Evolutionary conservation across 2,888 invertebrate species (phyloP), one percentile per base, ranked within the genome.

Genomic region (Agrochola lota): DNA sequence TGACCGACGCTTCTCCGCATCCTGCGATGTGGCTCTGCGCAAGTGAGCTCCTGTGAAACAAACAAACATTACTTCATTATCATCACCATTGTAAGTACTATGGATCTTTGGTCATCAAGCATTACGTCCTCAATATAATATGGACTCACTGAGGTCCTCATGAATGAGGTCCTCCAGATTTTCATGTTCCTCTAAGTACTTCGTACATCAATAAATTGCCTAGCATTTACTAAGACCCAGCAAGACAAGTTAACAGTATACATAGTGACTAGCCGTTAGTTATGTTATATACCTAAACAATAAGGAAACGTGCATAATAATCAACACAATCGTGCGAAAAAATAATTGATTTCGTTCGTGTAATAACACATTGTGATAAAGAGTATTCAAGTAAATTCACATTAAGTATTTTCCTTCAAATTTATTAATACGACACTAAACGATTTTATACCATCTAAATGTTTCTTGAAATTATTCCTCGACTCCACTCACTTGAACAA

Each of bases 1-100:
- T 80, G 98, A 97, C 83, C 98, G 97, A 85, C 98, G 97, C 90
- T 98, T 97, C 90, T 98, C 98, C 73, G 98, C 97, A 91, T 98
- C 98, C 87, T 98, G 96, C 11, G 98, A 98, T 30, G 98, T 98
- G 80, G 97, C 97, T 85, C 98, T 97, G 82, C 98, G 97, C 90
- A 98, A 95, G 90, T 98, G 97, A 79, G 98, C 98, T 95, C 98
- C 98, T 98, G 95, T 80, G 92, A 93, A 90, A 89, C 83, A 84
- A 81, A 62, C 26, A 2, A 8, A 9, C 46, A 52, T 55, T 4
- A 5, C 70, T 9, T 79, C 2, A 71, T 23, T 71, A 35, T 46
- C 23, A 35, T n/a, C n/a, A 11, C 30, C 23, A 23, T n/a, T 35
- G 46, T 67, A 11, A n/a, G 12, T 67, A 49, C 11, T 72, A 20